Percentiles rank a stretch among this genome's conserved stretches.
Evolutionary conservation across 2,113 vertebrate genomes (phyloP).

Genomic region (Embiotoca jacksoni): DNA sequence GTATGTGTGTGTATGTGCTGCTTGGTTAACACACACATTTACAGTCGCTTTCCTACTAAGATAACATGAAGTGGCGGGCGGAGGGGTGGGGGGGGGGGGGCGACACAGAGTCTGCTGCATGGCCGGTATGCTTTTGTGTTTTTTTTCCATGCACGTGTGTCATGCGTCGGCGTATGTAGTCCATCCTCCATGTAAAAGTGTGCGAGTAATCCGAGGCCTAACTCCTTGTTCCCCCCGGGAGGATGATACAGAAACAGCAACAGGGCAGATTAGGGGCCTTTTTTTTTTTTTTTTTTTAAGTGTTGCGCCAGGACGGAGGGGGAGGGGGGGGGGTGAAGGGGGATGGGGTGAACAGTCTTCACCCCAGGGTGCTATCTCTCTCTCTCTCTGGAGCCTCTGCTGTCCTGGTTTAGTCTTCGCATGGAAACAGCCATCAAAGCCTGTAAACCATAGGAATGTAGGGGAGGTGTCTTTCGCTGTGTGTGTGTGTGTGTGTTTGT

Average conservation of each 20-base stretch:
- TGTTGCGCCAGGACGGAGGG: constrained; percentile 30
- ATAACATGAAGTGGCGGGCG: constrained; percentile 42
- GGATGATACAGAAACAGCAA: constrained; percentile 44
- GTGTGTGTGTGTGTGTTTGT: not conserved
- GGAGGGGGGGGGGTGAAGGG: constrained; percentile 24
- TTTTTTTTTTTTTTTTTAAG: constrained; percentile 30
- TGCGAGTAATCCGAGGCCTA: constrained; percentile 12
- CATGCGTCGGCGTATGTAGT: not conserved
- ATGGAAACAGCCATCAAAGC: constrained; percentile 74
- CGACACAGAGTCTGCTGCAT: constrained; percentile 39
- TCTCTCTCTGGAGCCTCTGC: constrained; percentile 35
- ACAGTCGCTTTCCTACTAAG: constrained; percentile 16
- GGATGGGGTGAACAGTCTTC: constrained; percentile 47
- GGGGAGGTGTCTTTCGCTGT: constrained; percentile 45
- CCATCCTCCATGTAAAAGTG: not conserved
- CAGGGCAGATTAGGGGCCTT: constrained; percentile 43
- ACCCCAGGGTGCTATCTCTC: constrained; percentile 50
- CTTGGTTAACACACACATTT: not conserved
- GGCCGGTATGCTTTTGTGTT: not conserved
- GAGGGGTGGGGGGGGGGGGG: not conserved
- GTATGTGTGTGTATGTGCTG: constrained; percentile 19
- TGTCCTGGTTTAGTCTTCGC: constrained; percentile 54
- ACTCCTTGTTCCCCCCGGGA: constrained; percentile 27
- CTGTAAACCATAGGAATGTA: constrained; percentile 71
- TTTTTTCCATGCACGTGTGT: constrained; percentile 5